These are phyloP conservation scores for Spea hammondii DNA, from an alignment of 2,797 vertebrate species.

Conservation along the genomic window DNA sequence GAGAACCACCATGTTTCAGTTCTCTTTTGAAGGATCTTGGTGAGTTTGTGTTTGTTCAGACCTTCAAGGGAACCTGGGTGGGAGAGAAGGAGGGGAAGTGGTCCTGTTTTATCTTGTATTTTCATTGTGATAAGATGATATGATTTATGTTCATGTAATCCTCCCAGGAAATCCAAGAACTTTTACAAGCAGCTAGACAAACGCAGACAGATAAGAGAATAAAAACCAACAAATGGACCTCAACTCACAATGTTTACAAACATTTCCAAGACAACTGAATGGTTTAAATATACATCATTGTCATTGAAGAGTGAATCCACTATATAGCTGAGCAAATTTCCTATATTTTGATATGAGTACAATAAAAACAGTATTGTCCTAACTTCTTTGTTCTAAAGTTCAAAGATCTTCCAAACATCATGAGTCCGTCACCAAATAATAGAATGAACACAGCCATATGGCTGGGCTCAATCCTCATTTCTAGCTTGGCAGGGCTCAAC, in stretches of 20 bases:
- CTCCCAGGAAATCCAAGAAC: neutral
- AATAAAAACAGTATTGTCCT: too few species aligned
- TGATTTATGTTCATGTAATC: neutral
- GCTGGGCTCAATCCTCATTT: too few species aligned
- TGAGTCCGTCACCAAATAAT: too few species aligned
- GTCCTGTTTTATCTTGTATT: neutral
- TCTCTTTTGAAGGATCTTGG: too few species aligned
- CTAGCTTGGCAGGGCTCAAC: too few species aligned
- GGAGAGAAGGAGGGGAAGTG: neutral
- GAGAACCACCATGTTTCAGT: too few species aligned
- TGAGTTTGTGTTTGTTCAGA: neutral
- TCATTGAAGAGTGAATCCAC: neutral
- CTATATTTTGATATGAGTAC: too few species aligned
- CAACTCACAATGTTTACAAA: neutral
- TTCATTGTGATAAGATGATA: neutral
- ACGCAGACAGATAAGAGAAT: slow-evolving; percentile 11
- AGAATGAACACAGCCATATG: too few species aligned
- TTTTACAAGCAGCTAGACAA: neutral
- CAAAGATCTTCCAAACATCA: too few species aligned
- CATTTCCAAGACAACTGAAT: neutral
- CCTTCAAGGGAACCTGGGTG: neutral
- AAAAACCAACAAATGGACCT: neutral
- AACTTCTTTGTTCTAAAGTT: too few species aligned
- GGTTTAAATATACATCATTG: neutral
- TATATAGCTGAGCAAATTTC: too few species aligned